A percentile compares a stretch with the other conserved stretches of the same genome.
Conservation (phyloP, 2,888 invertebrate species). For the Oxyteleia sp. region DNA sequence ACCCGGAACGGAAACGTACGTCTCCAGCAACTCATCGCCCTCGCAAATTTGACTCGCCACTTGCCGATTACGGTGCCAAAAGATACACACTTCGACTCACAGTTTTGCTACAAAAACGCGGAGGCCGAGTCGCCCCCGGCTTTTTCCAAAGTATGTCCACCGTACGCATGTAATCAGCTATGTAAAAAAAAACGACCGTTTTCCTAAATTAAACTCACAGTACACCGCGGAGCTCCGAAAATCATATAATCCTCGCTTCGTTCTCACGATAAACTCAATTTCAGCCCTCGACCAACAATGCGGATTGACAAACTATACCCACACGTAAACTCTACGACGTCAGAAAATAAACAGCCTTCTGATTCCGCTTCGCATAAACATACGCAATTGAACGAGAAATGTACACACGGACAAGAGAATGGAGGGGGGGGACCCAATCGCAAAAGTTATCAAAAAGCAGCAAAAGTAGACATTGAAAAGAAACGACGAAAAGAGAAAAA, state of each 20-base stretch:
- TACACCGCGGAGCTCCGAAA: neutral
- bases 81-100: neutral
- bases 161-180: neutral
- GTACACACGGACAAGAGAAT: neutral
- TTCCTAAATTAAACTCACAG: neutral
- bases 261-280: neutral
- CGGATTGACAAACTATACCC: neutral
- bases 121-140: neutral
- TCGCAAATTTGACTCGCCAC: neutral
- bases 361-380: slow-evolving; percentile 83
- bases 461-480: neutral
- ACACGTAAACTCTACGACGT: slow-evolving; percentile 5
- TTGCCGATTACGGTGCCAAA: slow-evolving; percentile 7
- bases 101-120: neutral
- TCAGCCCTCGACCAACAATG: neutral
- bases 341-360: slow-evolving; percentile 79
- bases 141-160: slow-evolving; percentile 6
- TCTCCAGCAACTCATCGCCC: neutral
- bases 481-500: no score
- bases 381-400: slow-evolving; percentile 78
- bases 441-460: neutral
- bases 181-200: slow-evolving; percentile 5
- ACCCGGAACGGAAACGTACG: neutral
- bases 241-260: no score
- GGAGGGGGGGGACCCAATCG: neutral